Conservation (phyloP, 2,113 vertebrate species). For the Mormyrus lacerda region DNA sequence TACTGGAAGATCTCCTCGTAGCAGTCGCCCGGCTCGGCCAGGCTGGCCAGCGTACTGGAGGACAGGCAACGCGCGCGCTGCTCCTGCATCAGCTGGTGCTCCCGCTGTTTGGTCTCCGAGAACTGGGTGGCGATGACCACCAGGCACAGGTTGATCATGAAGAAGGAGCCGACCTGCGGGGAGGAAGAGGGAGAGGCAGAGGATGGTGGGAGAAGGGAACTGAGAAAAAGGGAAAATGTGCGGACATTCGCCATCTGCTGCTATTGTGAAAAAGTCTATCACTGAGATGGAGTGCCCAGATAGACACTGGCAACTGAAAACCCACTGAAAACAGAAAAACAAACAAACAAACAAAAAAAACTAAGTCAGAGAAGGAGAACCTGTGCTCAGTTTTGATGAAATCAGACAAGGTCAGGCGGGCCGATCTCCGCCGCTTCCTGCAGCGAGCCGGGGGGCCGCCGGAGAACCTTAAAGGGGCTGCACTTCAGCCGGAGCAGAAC, state of each 20-base stretch:
- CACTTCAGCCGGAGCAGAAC: background rate
- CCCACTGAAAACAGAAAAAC: background rate
- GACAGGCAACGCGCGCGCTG: slow-evolving; percentile 81
- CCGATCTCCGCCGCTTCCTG: background rate
- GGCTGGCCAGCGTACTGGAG: slow-evolving; percentile 85
- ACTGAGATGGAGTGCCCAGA: background rate
- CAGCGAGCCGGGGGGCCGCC: too few species aligned
- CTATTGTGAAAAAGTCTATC: background rate
- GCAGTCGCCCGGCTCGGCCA: slow-evolving; percentile 85
- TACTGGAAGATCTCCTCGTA: slow-evolving; percentile 95
- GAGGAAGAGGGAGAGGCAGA: background rate
- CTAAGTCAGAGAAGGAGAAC: background rate
- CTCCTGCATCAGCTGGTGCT: slow-evolving; percentile 97
- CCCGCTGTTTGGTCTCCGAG: slow-evolving; percentile 94
- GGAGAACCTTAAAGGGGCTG: background rate
- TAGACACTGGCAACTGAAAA: background rate
- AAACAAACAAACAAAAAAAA: background rate
- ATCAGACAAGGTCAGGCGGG: background rate
- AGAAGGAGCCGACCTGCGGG: slow-evolving; percentile 73
- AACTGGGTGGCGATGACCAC: slow-evolving; percentile 97
- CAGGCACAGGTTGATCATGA: slow-evolving; percentile 92
- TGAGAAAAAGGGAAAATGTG: background rate
- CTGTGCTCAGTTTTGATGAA: background rate
- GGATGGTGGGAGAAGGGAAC: background rate
- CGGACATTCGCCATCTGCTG: background rate